phyloP scores from a whole-genome alignment of 2,797 vertebrate genomes.

The Clarias pachynema region DNA sequence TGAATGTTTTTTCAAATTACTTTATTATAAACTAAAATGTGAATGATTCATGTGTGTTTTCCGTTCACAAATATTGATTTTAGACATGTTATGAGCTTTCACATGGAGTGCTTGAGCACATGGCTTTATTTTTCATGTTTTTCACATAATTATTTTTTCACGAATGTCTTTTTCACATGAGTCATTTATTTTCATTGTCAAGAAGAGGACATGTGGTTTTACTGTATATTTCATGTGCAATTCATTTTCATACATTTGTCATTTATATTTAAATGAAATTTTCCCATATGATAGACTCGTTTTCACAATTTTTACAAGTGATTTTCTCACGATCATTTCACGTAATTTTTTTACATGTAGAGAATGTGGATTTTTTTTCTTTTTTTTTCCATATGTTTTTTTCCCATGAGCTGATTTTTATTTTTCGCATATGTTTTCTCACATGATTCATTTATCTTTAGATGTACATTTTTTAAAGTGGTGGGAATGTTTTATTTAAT shows the following conservation, averaged over 20 bases:
- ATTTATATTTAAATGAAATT: no score
- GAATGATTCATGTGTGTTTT: not conserved
- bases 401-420: not conserved
- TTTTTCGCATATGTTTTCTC: not conserved
- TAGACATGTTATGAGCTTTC: not conserved
- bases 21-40: not conserved
- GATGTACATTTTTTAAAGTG: not conserved
- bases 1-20: not conserved
- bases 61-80: not conserved
- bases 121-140: not conserved
- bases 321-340: no score
- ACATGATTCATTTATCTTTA: not conserved
- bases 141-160: no score
- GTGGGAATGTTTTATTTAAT: not conserved
- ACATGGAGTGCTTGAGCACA: not conserved
- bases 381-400: no score
- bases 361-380: no score
- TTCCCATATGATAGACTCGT: no score
- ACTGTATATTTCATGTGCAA: no score
- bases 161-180: not conserved
- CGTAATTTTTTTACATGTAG: no score
- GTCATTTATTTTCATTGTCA: not conserved
- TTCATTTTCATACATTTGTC: no score
- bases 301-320: no score
- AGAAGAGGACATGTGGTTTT: no score